Percentiles rank a stretch among this genome's conserved stretches.
Conservation (phyloP, 2,888 invertebrate species). For the Morpho deidamia region DNA sequence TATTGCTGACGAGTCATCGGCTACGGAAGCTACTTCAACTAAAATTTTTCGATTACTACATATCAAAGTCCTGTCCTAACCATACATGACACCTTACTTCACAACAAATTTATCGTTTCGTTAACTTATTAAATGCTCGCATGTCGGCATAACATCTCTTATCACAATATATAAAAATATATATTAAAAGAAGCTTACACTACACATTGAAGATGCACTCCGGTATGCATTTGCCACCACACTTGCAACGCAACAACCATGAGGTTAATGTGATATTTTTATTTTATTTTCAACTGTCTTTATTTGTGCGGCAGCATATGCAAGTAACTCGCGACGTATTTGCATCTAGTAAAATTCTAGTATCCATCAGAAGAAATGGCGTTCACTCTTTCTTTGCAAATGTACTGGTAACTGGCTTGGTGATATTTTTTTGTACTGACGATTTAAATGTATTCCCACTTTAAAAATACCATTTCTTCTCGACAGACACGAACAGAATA, state of each 20-base stretch:
- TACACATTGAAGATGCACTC: constrained; percentile 72
- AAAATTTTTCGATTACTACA: neutral
- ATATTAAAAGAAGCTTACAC: constrained; percentile 74
- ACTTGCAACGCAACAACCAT: constrained; percentile 51
- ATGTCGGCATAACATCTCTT: constrained; percentile 75
- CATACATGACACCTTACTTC: constrained; percentile 50
- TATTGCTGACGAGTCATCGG: constrained; percentile 7
- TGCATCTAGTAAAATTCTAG: constrained; percentile 48
- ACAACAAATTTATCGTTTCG: constrained; percentile 48
- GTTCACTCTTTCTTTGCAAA: constrained; percentile 32
- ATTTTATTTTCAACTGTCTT: constrained; percentile 37
- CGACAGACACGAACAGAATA: constrained; percentile 42
- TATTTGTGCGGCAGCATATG: constrained; percentile 76
- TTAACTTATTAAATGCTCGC: constrained; percentile 75
- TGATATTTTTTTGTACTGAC: constrained; percentile 66
- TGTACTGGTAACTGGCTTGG: constrained; percentile 68
- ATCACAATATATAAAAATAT: constrained; percentile 78
- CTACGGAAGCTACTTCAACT: neutral
- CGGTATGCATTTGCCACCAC: constrained; percentile 74
- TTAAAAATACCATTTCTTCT: constrained; percentile 48
- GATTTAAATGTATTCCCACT: constrained; percentile 30
- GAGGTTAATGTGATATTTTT: constrained; percentile 51
- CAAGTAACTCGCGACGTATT: constrained; percentile 65
- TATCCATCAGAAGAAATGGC: constrained; percentile 51
- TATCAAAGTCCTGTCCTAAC: constrained; percentile 29